Evolutionary conservation across 2,888 invertebrate species (phyloP).

Genomic region (Drosophila atripex): DNA sequence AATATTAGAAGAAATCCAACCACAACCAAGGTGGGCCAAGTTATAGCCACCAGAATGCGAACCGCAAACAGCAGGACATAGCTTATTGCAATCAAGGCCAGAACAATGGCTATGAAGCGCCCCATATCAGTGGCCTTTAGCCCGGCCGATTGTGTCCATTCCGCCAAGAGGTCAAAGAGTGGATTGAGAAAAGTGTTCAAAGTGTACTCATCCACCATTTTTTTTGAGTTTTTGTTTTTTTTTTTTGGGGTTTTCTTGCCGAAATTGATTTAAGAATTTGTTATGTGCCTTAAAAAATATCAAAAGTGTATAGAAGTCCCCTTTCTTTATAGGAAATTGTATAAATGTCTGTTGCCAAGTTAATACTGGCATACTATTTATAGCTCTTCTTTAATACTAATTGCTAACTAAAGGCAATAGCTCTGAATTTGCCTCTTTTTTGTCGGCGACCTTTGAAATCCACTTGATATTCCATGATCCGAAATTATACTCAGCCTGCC

Average conservation of each 20-base stretch:
- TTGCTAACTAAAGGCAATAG: neutral
- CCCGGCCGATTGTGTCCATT: neutral
- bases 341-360: neutral
- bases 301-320: neutral
- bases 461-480: constrained; percentile 16
- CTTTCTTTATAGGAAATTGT: neutral
- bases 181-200: neutral
- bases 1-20: neutral
- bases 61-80: neutral
- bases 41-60: neutral
- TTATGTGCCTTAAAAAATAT: neutral
- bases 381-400: constrained; percentile 4
- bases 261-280: neutral
- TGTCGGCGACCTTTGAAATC: constrained; percentile 43
- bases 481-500: constrained; percentile 2
- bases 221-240: neutral
- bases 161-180: neutral
- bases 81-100: neutral
- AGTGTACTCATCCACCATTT: neutral
- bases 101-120: neutral
- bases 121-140: neutral
- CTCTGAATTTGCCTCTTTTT: constrained; percentile 37
- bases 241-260: neutral
- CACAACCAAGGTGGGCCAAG: neutral
- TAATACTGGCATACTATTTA: neutral